Evolutionary conservation across 1,140 invertebrate species (phyloP).

Genomic region (Trialeurodes vaporariorum): DNA sequence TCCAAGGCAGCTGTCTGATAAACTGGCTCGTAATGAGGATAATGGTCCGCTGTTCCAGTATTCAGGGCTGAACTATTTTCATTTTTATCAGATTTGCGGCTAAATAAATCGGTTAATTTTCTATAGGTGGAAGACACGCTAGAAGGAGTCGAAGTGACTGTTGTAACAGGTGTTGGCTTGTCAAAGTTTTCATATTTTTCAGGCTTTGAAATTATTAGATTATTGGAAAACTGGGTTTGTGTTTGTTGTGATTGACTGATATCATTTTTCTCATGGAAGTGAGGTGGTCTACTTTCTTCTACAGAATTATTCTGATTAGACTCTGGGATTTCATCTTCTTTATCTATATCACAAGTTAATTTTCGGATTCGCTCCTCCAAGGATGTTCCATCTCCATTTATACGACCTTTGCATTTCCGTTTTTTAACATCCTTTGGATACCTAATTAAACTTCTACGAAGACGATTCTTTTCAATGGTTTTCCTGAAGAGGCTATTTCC

Average conservation of each 20-base stretch:
- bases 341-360: slow-evolving; percentile 66
- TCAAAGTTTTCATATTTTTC: slow-evolving; percentile 12
- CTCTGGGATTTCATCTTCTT: slow-evolving; percentile 35
- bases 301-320: not conserved
- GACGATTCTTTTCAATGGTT: slow-evolving; percentile 59
- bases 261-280: slow-evolving; percentile 15
- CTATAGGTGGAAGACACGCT: slow-evolving; percentile 45
- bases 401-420: slow-evolving; percentile 34
- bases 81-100: slow-evolving; percentile 31
- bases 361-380: slow-evolving; percentile 66
- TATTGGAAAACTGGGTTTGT: not conserved
- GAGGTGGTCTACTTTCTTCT: slow-evolving; percentile 22
- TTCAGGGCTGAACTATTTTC: not conserved
- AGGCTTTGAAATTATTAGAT: slow-evolving; percentile 3
- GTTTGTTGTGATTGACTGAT: not conserved
- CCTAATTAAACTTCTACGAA: slow-evolving; percentile 55
- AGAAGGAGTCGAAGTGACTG: slow-evolving; percentile 30
- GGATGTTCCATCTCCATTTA: slow-evolving; percentile 44
- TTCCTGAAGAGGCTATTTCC: slow-evolving; percentile 28
- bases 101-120: slow-evolving; percentile 53
- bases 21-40: slow-evolving; percentile 24
- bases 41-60: slow-evolving; percentile 31
- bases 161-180: slow-evolving; percentile 15
- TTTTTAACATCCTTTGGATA: slow-evolving; percentile 35
- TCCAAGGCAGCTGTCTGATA: slow-evolving; percentile 38